Base-by-base conservation (phyloP, 1,140 invertebrate species). In the Drosophila murphyi region DNA sequence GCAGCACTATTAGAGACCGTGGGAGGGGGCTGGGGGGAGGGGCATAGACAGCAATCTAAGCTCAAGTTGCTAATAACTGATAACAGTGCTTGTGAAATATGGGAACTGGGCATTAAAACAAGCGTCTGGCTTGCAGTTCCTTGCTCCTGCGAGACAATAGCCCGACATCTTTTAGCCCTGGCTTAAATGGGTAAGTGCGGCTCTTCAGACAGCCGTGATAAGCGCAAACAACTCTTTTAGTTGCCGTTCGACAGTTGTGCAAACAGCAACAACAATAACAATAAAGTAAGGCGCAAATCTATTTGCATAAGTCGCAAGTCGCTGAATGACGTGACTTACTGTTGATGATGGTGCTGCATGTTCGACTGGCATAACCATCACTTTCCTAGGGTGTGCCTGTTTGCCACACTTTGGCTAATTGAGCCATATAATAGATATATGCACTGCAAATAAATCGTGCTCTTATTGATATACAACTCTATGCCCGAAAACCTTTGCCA, bases 321-420 rank as follows among this genome's bases (percentile, higher is more conserved):
- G 50, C 35, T 32, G 45, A 12, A 79, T 80, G 80, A 85, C 80
- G 81, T 78, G 85, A 80, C 50, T n/a, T 6, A 31, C 43, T 50
- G 32, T 20, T 57, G 20, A 20, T 28, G 47, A n/a, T 28, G 35
- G 37, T 7, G 67, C 69, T 88, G 85, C 85, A 89, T 88, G 85
- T 78, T 59, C 45, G 12, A 56, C 74, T 54, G 41, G 61, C 81
- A 88, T 88, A 88, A 89, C 57, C 80, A 76, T 80, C 80, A 82
- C 74, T 78, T 67, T 89, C 67, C 76, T 74, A 65, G 85, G 76
- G 81, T 62, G 82, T 76, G 78, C 62, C 78, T 50, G 43, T 35
- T 63, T 55, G 56, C 57, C 67, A 75, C 85, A 83, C 64, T 83
- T 78, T 65, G 55, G 55, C 71, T 89, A 88, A 89, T 88, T 88